A percentile compares a stretch with the other conserved stretches of the same genome.
These are phyloP conservation scores for Cephus nigrinus DNA, from an alignment of 2,888 invertebrate genomes.

Conservation along the genomic window DNA sequence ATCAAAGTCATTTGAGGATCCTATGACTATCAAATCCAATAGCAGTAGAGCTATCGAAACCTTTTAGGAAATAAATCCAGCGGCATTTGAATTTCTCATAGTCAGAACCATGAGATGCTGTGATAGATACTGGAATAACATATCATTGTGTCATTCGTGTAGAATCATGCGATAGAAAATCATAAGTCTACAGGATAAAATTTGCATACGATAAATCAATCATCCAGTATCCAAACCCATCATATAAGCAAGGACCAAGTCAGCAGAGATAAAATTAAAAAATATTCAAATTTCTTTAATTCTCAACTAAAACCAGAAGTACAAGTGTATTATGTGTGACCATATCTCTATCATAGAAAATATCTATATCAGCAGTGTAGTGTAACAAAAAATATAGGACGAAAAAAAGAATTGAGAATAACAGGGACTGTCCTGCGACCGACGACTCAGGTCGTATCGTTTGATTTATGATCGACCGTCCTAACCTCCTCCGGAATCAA, in stretches of 20 bases:
- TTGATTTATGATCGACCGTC: background rate
- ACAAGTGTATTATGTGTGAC: background rate
- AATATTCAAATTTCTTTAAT: background rate
- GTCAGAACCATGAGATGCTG: background rate
- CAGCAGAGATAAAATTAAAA: background rate
- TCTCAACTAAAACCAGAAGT: background rate
- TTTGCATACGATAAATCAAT: background rate
- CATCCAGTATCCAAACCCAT: background rate
- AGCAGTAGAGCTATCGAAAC: background rate
- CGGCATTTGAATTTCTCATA: background rate
- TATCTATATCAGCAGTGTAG: background rate
- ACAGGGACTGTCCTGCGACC: background rate
- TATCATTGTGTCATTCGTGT: too few species aligned
- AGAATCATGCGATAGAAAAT: background rate
- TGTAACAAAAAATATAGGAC: background rate
- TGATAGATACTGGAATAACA: background rate
- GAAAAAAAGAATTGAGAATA: background rate
- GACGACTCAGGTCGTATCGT: background rate
- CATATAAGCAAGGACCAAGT: background rate
- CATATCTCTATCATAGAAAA: background rate
- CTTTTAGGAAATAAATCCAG: background rate
- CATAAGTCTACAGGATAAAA: background rate
- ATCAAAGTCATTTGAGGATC: background rate
- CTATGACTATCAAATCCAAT: background rate
- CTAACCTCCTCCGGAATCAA: background rate